Conservation (phyloP, 2,888 invertebrate species). For the Lacanobia oleracea region DNA sequence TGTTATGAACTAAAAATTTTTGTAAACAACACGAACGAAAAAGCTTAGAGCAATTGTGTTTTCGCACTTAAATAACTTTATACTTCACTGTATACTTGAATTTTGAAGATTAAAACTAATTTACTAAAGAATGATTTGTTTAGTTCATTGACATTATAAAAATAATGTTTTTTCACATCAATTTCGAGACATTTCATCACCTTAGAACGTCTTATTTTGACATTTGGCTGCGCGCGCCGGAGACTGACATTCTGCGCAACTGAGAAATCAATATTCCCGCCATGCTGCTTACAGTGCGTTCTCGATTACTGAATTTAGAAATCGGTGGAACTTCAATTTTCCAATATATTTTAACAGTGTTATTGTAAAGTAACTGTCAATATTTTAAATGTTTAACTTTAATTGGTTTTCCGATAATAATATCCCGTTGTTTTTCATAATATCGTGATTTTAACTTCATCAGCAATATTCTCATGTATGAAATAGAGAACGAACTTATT, state of each 20-base stretch:
- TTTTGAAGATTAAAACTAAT: constrained; percentile 6
- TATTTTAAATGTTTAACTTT: no score
- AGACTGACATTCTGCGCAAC: constrained; percentile 66
- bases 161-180: constrained; percentile 30
- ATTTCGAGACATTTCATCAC: constrained; percentile 43
- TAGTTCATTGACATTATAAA: constrained; percentile 20
- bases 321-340: background rate
- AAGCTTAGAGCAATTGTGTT: constrained; percentile 29
- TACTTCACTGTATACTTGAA: constrained; percentile 24
- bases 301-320: constrained; percentile 49
- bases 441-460: background rate
- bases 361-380: background rate
- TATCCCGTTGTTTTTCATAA: background rate
- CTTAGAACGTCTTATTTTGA: constrained; percentile 75
- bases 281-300: constrained; percentile 58
- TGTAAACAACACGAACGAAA: constrained; percentile 57
- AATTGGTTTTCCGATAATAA: background rate
- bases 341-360: background rate
- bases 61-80: constrained; percentile 3
- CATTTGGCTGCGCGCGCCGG: constrained; percentile 82
- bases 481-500: constrained; percentile 25
- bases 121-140: constrained; percentile 1
- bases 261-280: constrained; percentile 79
- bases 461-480: background rate
- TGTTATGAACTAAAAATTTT: constrained; percentile 33